Evolutionary conservation across 2,113 vertebrate genomes (phyloP), one percentile per base, ranked within the genome.

Genomic region (Lethenteron camtschaticum): DNA sequence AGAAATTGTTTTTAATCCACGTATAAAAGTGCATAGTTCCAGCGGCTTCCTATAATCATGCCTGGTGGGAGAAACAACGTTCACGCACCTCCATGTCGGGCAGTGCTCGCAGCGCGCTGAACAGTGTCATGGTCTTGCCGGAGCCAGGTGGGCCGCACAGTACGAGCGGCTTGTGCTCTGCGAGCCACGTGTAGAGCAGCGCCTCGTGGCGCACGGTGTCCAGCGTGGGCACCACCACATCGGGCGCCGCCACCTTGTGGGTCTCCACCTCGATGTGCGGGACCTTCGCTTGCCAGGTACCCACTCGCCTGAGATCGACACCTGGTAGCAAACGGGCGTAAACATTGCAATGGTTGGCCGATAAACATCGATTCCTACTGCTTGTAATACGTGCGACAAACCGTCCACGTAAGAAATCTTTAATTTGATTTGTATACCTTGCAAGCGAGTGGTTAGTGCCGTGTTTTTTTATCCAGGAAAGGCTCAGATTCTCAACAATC

Each of bases 181-280:
- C 63, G 10, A 66, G 63, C 63, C 63, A 66, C 24, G 63, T 66
- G 24, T 66, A 66, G 8, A 66, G 63, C n/a, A 66, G 10, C 24
- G 63, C 63, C 24, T 66, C 63, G 24, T 66, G 63, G n/a, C 63
- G 63, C 2, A 66, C 63, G n/a, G 63, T 66, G 63, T 66, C 63
- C n/a, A 66, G 63, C 24, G 63, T 66, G n/a, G 63, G 63, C 24
- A 66, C 63, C n/a, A 66, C 63, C 63, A 66, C 63, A 66, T 66
- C 63, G 10, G 63, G 63, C 10, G 63, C 63, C 24, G 63, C 63
- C 24, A 66, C 63, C 63, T 66, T 66, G 24, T 66, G 63, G 24
- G 63, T 66, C 24, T 66, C 63, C 63, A 66, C 63, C 63, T 66
- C 63, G 10, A 66, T 66, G n/a, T 66, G 63, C 24, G 63, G 63